A percentile compares a stretch with the other conserved stretches of the same genome.
These are phyloP conservation scores for Lutjanus argentimaculatus DNA, from an alignment of 2,797 vertebrate genomes.

Conservation along the genomic window DNA sequence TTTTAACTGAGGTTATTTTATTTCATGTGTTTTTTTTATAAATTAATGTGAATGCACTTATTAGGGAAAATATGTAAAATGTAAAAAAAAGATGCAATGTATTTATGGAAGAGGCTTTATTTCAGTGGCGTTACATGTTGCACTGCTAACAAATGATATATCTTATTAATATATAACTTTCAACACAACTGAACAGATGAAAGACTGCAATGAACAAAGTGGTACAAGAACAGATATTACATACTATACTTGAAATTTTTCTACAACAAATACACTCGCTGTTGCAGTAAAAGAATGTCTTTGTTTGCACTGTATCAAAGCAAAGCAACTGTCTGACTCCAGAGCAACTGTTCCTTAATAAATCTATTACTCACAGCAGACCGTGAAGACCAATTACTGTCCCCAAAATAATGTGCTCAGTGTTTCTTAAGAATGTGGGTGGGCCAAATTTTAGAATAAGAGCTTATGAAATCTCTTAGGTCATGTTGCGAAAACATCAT, in stretches of 20 bases:
- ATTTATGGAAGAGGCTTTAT: not conserved
- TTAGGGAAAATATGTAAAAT: not conserved
- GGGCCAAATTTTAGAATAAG: slow-evolving; percentile 26
- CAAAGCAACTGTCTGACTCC: slow-evolving; percentile 17
- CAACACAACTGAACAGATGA: not conserved
- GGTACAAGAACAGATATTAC: not conserved
- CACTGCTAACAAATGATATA: slow-evolving; percentile 3
- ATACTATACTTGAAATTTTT: slow-evolving; percentile 20
- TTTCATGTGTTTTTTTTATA: slow-evolving; percentile 7
- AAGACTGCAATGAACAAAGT: not conserved
- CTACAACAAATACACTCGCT: slow-evolving; percentile 15
- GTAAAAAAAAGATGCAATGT: not conserved
- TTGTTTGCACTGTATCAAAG: slow-evolving; percentile 44
- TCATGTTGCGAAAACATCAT: slow-evolving; percentile 12
- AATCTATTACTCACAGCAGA: slow-evolving; percentile 35
- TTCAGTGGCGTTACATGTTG: slow-evolving; percentile 1
- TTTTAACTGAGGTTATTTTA: slow-evolving; percentile 12
- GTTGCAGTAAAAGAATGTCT: slow-evolving; percentile 25
- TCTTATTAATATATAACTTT: not conserved
- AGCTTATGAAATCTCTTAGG: not conserved
- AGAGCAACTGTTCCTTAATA: slow-evolving; percentile 47
- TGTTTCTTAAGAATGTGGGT: slow-evolving; percentile 25
- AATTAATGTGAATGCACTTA: slow-evolving; percentile 2
- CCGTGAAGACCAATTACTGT: slow-evolving; percentile 35
- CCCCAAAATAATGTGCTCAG: slow-evolving; percentile 21